Evolutionary conservation across 1,140 invertebrate genomes (phyloP).

Genomic region (Teleopsis dalmanni): DNA sequence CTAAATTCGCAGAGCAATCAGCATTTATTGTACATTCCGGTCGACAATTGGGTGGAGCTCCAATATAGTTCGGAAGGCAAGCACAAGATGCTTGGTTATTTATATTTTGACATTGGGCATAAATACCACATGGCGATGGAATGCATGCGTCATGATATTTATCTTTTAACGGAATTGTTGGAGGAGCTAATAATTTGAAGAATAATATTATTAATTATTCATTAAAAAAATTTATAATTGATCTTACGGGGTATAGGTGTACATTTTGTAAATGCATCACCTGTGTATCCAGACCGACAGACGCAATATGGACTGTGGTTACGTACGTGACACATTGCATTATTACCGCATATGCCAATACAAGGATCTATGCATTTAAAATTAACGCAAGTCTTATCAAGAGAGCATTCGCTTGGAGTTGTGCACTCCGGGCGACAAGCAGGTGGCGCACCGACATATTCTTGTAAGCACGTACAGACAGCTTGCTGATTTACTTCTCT

Average conservation of each 20-base stretch:
- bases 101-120: constrained; percentile 64
- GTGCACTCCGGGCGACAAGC: constrained; percentile 74
- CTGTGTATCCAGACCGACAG: constrained; percentile 66
- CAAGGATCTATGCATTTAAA: constrained; percentile 81
- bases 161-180: constrained; percentile 36
- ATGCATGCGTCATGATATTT: constrained; percentile 67
- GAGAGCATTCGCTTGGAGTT: constrained; percentile 70
- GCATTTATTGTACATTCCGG: constrained; percentile 68
- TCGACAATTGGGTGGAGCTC: constrained; percentile 64
- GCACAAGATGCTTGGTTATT: constrained; percentile 64
- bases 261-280: constrained; percentile 75
- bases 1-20: constrained; percentile 64
- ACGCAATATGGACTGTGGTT: constrained; percentile 78
- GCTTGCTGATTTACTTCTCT: constrained; percentile 62
- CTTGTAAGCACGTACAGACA: constrained; percentile 67
- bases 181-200: constrained; percentile 16
- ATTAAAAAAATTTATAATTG: constrained; percentile 22
- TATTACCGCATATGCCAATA: constrained; percentile 68
- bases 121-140: constrained; percentile 71
- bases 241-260: constrained; percentile 28
- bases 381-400: constrained; percentile 69
- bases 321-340: constrained; percentile 71
- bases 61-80: constrained; percentile 63
- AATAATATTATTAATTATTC: constrained; percentile 45
- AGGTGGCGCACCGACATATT: constrained; percentile 69